Conservation (phyloP, 2,888 invertebrate species). For the Pseudeuparius sepicola region DNA sequence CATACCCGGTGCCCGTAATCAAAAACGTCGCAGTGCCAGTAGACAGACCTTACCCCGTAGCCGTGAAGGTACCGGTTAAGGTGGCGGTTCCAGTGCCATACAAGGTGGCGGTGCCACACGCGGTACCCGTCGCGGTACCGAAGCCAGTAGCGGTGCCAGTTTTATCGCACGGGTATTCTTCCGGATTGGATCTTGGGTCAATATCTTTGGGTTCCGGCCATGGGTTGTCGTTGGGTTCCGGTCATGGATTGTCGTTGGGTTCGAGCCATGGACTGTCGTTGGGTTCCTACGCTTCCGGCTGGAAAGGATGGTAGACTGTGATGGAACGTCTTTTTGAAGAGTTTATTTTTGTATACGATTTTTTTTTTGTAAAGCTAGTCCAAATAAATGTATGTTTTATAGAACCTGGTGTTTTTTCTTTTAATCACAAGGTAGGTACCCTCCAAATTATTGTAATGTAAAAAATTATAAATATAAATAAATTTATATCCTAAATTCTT, state of each 20-base stretch:
- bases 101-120: constrained; percentile 34
- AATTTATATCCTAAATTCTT: too few species aligned
- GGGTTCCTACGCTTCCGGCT: background rate
- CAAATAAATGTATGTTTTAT: too few species aligned
- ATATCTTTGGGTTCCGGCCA: constrained; percentile 12
- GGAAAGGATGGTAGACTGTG: too few species aligned
- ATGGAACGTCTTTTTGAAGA: too few species aligned
- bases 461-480: too few species aligned
- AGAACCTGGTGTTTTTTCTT: too few species aligned
- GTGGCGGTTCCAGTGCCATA: constrained; percentile 34
- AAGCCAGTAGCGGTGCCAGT: constrained; percentile 43
- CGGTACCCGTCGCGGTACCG: constrained; percentile 39
- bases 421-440: too few species aligned
- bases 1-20: constrained; percentile 43
- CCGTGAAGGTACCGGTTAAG: constrained; percentile 39
- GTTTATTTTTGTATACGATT: too few species aligned
- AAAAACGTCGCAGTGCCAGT: constrained; percentile 45
- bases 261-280: background rate
- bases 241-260: constrained; percentile 1
- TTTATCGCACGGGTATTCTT: constrained; percentile 8
- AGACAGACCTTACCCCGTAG: constrained; percentile 43
- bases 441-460: too few species aligned
- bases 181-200: constrained; percentile 4
- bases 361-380: too few species aligned
- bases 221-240: constrained; percentile 14